Evolutionary conservation across 2,797 vertebrate genomes (phyloP).

Genomic region (Sciurus carolinensis): DNA sequence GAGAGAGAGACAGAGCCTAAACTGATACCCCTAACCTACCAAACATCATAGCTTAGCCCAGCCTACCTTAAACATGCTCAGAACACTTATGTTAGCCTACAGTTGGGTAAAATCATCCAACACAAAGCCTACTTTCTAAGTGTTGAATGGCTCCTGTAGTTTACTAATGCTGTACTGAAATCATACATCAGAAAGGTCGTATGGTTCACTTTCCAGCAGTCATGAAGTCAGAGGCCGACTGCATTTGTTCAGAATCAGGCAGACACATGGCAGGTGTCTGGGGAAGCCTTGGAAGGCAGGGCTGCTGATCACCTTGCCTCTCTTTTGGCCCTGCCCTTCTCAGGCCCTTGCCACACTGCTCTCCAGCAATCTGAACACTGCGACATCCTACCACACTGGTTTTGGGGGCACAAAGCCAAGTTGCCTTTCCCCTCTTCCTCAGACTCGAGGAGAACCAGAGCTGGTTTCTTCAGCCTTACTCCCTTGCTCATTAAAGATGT

Average conservation of each 20-base stretch:
- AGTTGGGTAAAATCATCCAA: not conserved
- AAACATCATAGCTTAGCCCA: not conserved
- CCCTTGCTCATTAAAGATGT: constrained; percentile 47
- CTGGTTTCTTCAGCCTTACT: not conserved
- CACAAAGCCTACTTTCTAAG: not conserved
- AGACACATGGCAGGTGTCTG: not conserved
- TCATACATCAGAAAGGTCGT: not conserved
- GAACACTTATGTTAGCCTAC: not conserved
- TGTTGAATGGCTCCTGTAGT: not conserved
- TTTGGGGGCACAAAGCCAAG: not conserved
- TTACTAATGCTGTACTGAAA: not conserved
- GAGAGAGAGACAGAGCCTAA: too few relatives aligned
- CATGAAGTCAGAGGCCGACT: not conserved
- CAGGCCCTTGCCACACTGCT: not conserved
- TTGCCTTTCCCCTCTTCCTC: not conserved
- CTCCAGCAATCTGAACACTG: not conserved
- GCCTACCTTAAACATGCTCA: not conserved
- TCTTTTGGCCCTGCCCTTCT: not conserved
- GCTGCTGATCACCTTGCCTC: not conserved
- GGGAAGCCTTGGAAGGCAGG: not conserved
- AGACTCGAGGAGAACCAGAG: not conserved
- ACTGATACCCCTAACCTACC: not conserved
- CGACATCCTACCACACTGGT: not conserved
- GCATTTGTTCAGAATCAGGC: not conserved
- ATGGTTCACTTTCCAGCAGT: too few relatives aligned